Evolutionary conservation across 2,888 invertebrate species (phyloP), one percentile per base, ranked within the genome.

Genomic region (Phaonia tiefii): DNA sequence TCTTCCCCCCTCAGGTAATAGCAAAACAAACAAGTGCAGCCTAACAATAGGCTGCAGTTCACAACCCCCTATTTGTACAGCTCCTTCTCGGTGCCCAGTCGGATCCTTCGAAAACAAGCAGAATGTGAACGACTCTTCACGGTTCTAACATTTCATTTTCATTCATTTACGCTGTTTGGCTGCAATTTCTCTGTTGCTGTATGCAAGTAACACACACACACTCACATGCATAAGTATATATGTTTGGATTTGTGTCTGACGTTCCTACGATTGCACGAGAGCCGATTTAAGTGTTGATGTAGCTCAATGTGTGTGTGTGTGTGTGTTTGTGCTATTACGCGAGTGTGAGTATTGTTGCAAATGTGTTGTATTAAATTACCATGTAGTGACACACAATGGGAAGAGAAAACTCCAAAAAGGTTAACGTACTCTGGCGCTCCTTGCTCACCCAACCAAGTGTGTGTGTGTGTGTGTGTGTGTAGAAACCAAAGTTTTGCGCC

Each of bases 331-430:
- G 31, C 63, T 25, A 49, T 44, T 77, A 70, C 8, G 25, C 25
- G 22, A 63, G 26, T 72, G 71, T 71, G 46, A 37, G 54, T 75
- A 31, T 79, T 75, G 75, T 81, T 84, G 78, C 58, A 42, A 51
- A 67, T 72, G 69, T 67, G 70, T 60, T 81, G 78, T 54, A 76
- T 60, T 54, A 70, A 77, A 81, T 74, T 74, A 66, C 60, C 71
- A 66, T 66, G 67, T 31, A 60, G 74, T 77, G 54, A 73, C 49
- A 67, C 37, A 70, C 74, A 71, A 71, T 56, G 60, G 82, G 74
- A 67, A 75, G 69, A 74, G 75, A 37, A 56, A 60, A 78, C 75
- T 63, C 51, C 77, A 80, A 83, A 83, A 73, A 81, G 78, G 83
- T 83, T 80, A 83, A 83, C 67, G 83, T 67, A 83, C 83, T 75